phyloP scores from a whole-genome alignment of 2,888 invertebrate genomes.

The Spialia ferax region DNA sequence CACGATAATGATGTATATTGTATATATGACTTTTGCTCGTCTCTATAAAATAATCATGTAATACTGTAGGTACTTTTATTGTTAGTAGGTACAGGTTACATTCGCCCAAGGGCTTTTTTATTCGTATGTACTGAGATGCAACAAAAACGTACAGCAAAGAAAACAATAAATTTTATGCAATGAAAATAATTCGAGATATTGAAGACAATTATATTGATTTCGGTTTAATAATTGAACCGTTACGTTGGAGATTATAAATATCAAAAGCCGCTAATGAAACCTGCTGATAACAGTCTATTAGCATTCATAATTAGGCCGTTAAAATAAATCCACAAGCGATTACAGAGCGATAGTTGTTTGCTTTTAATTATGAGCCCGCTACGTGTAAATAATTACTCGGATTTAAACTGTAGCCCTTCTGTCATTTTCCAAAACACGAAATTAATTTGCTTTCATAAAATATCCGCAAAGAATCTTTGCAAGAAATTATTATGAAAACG shows the following conservation, averaged over 20 bases:
- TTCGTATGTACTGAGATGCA: not conserved
- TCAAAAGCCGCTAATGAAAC: slow-evolving; percentile 23
- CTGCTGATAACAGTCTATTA: slow-evolving; percentile 41
- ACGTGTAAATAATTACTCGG: slow-evolving; percentile 51
- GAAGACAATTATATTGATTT: not conserved
- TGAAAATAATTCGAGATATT: too few species aligned
- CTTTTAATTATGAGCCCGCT: slow-evolving; percentile 58
- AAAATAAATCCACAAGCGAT: slow-evolving; percentile 48
- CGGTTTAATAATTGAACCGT: too few species aligned
- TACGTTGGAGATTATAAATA: slow-evolving; percentile 3
- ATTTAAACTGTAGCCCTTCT: slow-evolving; percentile 35
- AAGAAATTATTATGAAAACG: slow-evolving; percentile 7
- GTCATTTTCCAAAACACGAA: slow-evolving; percentile 18
- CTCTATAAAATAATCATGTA: too few species aligned
- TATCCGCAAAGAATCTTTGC: not conserved
- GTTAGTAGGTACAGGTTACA: too few species aligned
- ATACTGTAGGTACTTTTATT: too few species aligned
- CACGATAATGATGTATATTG: too few species aligned
- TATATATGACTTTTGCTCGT: too few species aligned
- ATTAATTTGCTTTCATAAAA: slow-evolving; percentile 24
- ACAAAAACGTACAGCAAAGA: too few species aligned
- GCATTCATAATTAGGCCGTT: slow-evolving; percentile 49
- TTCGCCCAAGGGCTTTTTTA: too few species aligned
- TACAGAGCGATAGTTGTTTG: slow-evolving; percentile 59
- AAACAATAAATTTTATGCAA: too few species aligned